Evolutionary conservation across 2,113 vertebrate species (phyloP).

Genomic region (Cephalopterus ornatus): DNA sequence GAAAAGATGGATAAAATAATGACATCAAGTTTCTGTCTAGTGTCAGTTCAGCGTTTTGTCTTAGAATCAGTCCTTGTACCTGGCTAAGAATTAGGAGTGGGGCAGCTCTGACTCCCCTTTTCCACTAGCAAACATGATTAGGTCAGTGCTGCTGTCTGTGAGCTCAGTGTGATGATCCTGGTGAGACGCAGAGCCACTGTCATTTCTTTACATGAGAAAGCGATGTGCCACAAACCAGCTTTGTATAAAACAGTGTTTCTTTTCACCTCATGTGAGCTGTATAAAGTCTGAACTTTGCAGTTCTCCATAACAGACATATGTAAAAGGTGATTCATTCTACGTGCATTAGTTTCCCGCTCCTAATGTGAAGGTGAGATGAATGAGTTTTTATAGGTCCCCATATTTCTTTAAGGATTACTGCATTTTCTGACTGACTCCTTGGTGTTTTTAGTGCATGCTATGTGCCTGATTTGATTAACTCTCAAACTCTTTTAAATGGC

Average conservation of each 20-base stretch:
- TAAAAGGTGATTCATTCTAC: neutral
- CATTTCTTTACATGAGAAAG: neutral
- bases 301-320: neutral
- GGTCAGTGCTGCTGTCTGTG: neutral
- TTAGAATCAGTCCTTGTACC: neutral
- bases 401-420: neutral
- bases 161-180: accelerated
- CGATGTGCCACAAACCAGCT: neutral
- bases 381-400: neutral
- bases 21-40: neutral
- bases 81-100: neutral
- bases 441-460: neutral
- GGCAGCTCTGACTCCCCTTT: neutral
- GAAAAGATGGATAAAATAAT: neutral
- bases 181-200: accelerated
- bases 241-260: neutral
- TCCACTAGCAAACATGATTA: neutral
- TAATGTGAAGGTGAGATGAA: neutral
- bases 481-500: neutral
- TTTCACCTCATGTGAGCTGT: neutral
- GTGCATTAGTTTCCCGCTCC: neutral
- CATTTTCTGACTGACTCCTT: neutral
- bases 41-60: neutral
- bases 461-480: neutral
- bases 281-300: neutral